Base-by-base conservation (phyloP, 2,888 invertebrate genomes). In the Molanna angustata region DNA sequence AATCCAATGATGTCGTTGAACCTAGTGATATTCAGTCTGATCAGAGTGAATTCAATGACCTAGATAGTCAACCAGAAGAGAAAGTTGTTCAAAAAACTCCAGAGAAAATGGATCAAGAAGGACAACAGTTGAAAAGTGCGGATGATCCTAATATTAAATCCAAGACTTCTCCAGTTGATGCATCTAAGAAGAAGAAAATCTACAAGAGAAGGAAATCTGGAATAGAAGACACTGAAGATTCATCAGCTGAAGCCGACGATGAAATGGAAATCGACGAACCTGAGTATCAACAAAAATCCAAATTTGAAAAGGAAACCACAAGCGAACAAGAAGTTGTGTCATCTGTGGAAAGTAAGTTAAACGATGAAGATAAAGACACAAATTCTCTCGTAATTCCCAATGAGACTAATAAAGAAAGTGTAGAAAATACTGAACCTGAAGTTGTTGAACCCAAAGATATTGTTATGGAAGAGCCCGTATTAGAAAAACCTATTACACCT, bases 221-320 rank as follows among this genome's bases (percentile, higher is more conserved):
- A 2, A 52, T 76, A 32, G 81, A 73, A 27, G 76, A 73, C 60
- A 75, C 76, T 0, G 82, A 82, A 65, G 83, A 83, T 64, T 83
- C 82, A 0, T 82, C 81, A 4, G 82, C 82, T 1, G 83, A 83
- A 64, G 83, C 83, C 19, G 83, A 83, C 62, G 83, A 83, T 65
- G 83, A 84, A 65, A 82, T 83, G 83, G 83, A 83, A 59, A 80
- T 80, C 27, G 82, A 82, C 52, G 82, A 82, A 64, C 69, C 75
- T 3, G 79, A 80, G 33, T 74, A 77, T 41, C 37, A 42, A 17
- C 54, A 57, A 44, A 46, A 54, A n/a, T 44, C 55, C 13, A 58
- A 54, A 49, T 56, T 49, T 46, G 54, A 50, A 9, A 60, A 58
- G 20, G 52, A 56, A 16, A 39, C 22, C 19, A 21, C 17, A 21